Conservation (phyloP, 2,888 invertebrate species). For the Orthosia cruda region DNA sequence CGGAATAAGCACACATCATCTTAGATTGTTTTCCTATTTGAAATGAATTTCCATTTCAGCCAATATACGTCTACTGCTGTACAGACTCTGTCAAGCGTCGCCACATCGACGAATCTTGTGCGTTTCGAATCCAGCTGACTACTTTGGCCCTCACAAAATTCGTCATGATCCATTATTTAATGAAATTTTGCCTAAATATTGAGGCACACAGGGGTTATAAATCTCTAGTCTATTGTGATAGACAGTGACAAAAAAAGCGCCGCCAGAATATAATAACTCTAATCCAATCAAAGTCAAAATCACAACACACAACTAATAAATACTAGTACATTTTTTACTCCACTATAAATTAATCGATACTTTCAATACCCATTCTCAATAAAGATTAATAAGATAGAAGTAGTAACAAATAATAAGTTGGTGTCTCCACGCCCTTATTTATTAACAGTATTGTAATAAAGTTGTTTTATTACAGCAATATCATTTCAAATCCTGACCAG, state of each 20-base stretch:
- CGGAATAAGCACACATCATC: neutral
- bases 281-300: slow-evolving; percentile 11
- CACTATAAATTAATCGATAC: slow-evolving; percentile 2
- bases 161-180: neutral
- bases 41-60: neutral
- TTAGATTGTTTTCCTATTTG: too few species aligned
- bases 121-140: too few species aligned
- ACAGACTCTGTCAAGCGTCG: too few species aligned
- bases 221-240: neutral
- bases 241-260: neutral
- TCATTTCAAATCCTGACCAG: slow-evolving; percentile 8
- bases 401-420: slow-evolving; percentile 34
- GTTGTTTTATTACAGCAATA: slow-evolving; percentile 38
- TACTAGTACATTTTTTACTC: slow-evolving; percentile 21
- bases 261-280: neutral
- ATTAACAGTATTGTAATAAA: slow-evolving; percentile 40
- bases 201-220: neutral
- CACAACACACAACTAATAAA: slow-evolving; percentile 20
- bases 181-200: neutral
- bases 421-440: slow-evolving; percentile 45
- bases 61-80: too few species aligned
- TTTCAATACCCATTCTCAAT: slow-evolving; percentile 34
- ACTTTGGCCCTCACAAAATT: too few species aligned
- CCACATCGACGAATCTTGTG: too few species aligned
- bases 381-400: slow-evolving; percentile 29